These are phyloP conservation scores for Lampris megalopsis DNA, from an alignment of 2,113 vertebrate genomes.

Conservation along the genomic window DNA sequence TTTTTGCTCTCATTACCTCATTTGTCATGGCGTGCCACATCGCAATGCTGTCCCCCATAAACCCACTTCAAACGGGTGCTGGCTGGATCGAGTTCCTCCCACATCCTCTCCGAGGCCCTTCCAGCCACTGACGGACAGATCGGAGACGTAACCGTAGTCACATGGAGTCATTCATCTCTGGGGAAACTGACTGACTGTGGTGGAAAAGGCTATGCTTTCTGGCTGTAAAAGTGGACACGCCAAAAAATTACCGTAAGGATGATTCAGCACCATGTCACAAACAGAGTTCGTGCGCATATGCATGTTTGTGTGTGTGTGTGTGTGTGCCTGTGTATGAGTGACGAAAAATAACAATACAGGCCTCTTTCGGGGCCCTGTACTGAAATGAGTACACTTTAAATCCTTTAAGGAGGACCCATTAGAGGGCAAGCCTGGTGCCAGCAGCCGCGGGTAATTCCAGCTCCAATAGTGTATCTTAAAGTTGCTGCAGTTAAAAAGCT, in stretches of 20 bases:
- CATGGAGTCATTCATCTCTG: conserved; percentile 67
- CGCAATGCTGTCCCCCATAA: conserved; percentile 61
- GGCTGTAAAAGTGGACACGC: conserved; percentile 56
- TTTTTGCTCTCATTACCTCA: conserved; percentile 82
- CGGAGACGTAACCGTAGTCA: conserved; percentile 79
- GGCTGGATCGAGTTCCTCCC: conserved; percentile 68
- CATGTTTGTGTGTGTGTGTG: conserved; percentile 66
- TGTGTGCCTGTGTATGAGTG: conserved; percentile 70
- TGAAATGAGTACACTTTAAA: too few species aligned
- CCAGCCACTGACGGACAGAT: conserved; percentile 78
- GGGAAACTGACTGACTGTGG: conserved; percentile 10
- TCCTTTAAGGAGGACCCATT: too few species aligned
- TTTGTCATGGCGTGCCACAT: conserved; percentile 79
- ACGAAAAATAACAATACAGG: background rate
- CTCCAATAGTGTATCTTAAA: too few species aligned
- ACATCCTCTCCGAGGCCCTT: conserved; percentile 23
- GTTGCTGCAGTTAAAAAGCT: too few species aligned
- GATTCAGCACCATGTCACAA: conserved; percentile 20
- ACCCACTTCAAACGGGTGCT: conserved; percentile 84
- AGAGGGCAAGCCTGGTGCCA: too few species aligned
- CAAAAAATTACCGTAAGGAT: conserved; percentile 42
- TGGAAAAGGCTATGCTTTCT: conserved; percentile 25
- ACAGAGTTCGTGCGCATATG: background rate
- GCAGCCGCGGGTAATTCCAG: too few species aligned
- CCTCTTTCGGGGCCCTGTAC: too few species aligned